Percentiles rank a stretch among this genome's conserved stretches.
Evolutionary conservation across 2,797 vertebrate species (phyloP).

Genomic region (Megaceryle alcyon): DNA sequence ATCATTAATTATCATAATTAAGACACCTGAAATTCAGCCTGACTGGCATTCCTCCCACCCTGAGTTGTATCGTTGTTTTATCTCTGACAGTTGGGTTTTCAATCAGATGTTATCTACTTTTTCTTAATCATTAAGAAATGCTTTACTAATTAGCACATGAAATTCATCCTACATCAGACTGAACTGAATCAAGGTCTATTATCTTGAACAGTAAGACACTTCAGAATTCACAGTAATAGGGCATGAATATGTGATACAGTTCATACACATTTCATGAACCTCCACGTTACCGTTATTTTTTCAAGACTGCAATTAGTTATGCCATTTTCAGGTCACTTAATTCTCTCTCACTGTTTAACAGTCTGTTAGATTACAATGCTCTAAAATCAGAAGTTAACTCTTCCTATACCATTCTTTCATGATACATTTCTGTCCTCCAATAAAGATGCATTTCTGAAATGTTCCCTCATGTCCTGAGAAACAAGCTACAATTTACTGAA

Average conservation of each 20-base stretch:
- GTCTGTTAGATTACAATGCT: conserved; percentile 73
- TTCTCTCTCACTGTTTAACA: conserved; percentile 77
- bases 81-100: conserved; percentile 79
- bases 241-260: conserved; percentile 81
- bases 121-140: conserved; percentile 83
- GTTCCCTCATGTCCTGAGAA: not conserved
- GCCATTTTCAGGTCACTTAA: conserved; percentile 81
- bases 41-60: conserved; percentile 74
- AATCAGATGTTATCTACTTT: conserved; percentile 82
- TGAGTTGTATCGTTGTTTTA: conserved; percentile 79
- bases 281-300: conserved; percentile 71
- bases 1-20: conserved; percentile 85
- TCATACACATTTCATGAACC: conserved; percentile 84
- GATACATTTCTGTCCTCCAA: conserved; percentile 23
- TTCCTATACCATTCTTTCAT: conserved; percentile 28
- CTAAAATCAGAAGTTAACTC: conserved; percentile 72
- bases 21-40: conserved; percentile 80
- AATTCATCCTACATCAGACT: conserved; percentile 81
- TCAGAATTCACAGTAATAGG: conserved; percentile 81
- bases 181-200: conserved; percentile 84
- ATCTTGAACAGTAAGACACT: conserved; percentile 81
- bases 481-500: not conserved
- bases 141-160: conserved; percentile 83
- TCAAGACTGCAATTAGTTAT: conserved; percentile 78
- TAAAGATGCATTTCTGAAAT: not conserved